Base-by-base conservation (phyloP, 2,888 invertebrate genomes). In the Machimus atricapillus region DNA sequence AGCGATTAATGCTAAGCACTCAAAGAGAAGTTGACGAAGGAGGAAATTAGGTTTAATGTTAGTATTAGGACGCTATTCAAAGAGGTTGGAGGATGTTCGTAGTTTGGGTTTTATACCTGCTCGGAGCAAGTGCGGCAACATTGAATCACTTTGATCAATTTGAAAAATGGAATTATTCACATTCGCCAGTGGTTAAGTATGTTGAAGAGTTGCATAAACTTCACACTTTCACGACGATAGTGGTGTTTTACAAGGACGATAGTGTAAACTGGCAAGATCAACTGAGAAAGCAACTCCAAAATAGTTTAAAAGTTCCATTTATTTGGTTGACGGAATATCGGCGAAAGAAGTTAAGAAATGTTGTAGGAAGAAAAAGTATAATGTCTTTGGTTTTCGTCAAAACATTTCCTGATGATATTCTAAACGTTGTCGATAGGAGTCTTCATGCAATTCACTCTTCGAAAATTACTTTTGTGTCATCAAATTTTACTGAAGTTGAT, bases 401-500 rank as follows among this genome's bases (percentile, higher is more conserved):
- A 66, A 82, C 58, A 6, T 8, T 19, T 14, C 16, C 5, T n/a
- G 52, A 52, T 52, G 27, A 58, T 14, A 66, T 82, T 37, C 58
- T 82, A 7, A 8, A 16, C 5, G 19, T 66, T n/a, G 40, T 82
- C 12, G 34, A 37, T 16, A 5, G 19, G 7, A 82, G 37, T 9
- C 37, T 82, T 16, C 58, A 14, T 19, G 66, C 40, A 34, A 82
- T 82, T 8, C 89, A 92, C 92, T 93, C 93, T 93, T 87, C 73
- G n/a, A 83, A 87, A 76, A 23, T 74, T 43, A 27, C 37, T 12
- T 85, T 83, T 31, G 9, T 74, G 6, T 34, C 34, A 12, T 19
- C 37, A 4, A 34, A 56, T 82, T 19, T 56, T n/a, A 56, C 14
- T n/a, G 6, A 16, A 27, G 23, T 5, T 27, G 46, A 74, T 73